phyloP scores from a whole-genome alignment of 2,113 vertebrate species.

The Nesospiza acunhae region DNA sequence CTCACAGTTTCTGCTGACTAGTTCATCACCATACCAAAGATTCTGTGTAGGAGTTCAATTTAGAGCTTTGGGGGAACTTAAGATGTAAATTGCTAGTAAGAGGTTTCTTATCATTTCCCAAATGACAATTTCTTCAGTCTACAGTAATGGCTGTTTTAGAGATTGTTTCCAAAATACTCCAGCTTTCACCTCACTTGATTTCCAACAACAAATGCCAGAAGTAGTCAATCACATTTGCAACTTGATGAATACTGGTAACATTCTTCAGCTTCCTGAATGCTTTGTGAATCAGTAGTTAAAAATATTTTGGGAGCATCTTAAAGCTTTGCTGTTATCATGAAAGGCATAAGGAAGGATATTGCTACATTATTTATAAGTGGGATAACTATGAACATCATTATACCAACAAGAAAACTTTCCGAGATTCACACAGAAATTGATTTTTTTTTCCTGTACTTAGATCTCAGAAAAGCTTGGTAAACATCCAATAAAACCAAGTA shows the following conservation, averaged over 20 bases:
- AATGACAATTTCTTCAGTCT: neutral
- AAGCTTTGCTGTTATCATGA: neutral
- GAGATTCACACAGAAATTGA: neutral
- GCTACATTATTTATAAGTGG: neutral
- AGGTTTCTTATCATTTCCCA: neutral
- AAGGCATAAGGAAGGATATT: neutral
- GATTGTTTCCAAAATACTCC: neutral
- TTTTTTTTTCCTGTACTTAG: neutral
- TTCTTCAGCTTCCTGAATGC: neutral
- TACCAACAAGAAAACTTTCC: neutral
- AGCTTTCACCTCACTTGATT: neutral
- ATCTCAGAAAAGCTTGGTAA: neutral
- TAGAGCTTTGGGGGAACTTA: neutral
- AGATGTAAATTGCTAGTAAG: neutral
- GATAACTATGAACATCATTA: neutral
- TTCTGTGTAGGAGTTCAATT: neutral
- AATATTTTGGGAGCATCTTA: neutral
- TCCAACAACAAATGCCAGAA: slow-evolving; percentile 10
- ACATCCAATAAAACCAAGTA: neutral
- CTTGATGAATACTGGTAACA: neutral
- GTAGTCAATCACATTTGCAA: slow-evolving; percentile 3
- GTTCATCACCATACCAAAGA: neutral
- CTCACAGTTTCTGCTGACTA: neutral
- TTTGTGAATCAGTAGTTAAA: neutral
- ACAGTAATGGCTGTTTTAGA: neutral